phyloP scores from a whole-genome alignment of 1,140 invertebrate genomes.

The Solenopsis fugax region DNA sequence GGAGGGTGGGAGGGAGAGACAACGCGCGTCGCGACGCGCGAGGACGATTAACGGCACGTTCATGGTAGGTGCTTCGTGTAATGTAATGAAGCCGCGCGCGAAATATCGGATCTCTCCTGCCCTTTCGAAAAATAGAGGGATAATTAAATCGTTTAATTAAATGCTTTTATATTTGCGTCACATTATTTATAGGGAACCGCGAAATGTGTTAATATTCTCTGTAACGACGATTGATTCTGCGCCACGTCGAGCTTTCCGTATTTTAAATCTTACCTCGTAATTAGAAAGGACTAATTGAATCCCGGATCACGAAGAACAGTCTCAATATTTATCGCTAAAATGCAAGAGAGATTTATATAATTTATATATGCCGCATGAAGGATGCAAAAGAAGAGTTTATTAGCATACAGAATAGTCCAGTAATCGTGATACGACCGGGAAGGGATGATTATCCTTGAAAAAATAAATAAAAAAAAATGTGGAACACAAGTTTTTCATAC shows the following conservation, averaged over 20 bases:
- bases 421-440: no score
- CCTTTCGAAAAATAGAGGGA: constrained; percentile 1
- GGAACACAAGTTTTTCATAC: no score
- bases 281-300: background rate
- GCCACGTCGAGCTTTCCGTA: background rate
- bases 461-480: no score
- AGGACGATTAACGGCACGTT: constrained; percentile 42
- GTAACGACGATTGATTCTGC: background rate
- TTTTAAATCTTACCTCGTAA: background rate
- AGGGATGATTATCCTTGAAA: no score
- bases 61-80: constrained; percentile 24
- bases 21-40: constrained; percentile 6
- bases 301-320: background rate
- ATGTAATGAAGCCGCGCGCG: constrained; percentile 37
- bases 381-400: background rate
- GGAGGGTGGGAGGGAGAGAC: background rate
- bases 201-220: background rate
- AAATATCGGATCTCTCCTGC: constrained; percentile 30
- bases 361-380: background rate
- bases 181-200: background rate
- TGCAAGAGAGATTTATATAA: background rate
- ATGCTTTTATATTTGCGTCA: constrained; percentile 24
- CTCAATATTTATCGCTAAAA: background rate
- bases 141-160: constrained; percentile 50
- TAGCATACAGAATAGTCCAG: background rate